These are phyloP conservation scores for Drosophila obscura DNA, from an alignment of 1,140 invertebrate genomes.

Conservation along the genomic window DNA sequence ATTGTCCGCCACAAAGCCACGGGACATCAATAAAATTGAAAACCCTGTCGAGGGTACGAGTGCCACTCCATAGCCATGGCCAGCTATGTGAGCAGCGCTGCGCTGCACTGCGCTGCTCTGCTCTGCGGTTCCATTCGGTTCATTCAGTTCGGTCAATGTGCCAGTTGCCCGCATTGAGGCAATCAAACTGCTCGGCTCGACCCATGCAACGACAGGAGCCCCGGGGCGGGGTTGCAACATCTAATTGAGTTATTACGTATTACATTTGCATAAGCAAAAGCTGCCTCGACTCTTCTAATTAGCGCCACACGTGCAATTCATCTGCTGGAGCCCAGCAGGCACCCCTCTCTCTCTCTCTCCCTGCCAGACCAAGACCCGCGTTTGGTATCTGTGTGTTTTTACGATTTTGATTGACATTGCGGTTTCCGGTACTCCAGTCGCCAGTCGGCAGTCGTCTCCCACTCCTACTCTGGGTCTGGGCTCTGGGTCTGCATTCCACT, in stretches of 20 bases:
- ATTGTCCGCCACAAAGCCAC: slow-evolving; percentile 77
- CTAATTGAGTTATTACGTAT: slow-evolving; percentile 76
- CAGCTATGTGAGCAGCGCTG: slow-evolving; percentile 4
- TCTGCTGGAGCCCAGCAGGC: slow-evolving; percentile 6
- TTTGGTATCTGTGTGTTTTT: slow-evolving; percentile 9
- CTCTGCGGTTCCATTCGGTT: neutral
- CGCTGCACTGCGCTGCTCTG: neutral
- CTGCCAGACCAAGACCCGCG: slow-evolving; percentile 24
- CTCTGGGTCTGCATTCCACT: neutral
- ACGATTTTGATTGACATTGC: slow-evolving; percentile 76
- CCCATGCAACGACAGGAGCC: slow-evolving; percentile 36
- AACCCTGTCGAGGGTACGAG: slow-evolving; percentile 38
- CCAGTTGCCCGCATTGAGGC: slow-evolving; percentile 72
- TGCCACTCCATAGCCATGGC: slow-evolving; percentile 29
- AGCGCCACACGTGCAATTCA: slow-evolving; percentile 58
- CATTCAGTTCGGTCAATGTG: slow-evolving; percentile 65
- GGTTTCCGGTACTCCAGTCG: slow-evolving; percentile 65
- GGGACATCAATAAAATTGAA: slow-evolving; percentile 78
- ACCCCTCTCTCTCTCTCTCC: neutral
- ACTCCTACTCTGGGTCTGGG: neutral
- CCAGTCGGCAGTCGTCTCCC: slow-evolving; percentile 1
- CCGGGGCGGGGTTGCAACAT: slow-evolving; percentile 38
- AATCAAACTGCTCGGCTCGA: slow-evolving; percentile 50
- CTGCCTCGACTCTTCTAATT: slow-evolving; percentile 54
- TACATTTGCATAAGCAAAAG: slow-evolving; percentile 74